A percentile compares a stretch with the other conserved stretches of the same genome.
These are phyloP conservation scores for Pavo muticus DNA, from an alignment of 2,113 vertebrate genomes.

Conservation along the genomic window DNA sequence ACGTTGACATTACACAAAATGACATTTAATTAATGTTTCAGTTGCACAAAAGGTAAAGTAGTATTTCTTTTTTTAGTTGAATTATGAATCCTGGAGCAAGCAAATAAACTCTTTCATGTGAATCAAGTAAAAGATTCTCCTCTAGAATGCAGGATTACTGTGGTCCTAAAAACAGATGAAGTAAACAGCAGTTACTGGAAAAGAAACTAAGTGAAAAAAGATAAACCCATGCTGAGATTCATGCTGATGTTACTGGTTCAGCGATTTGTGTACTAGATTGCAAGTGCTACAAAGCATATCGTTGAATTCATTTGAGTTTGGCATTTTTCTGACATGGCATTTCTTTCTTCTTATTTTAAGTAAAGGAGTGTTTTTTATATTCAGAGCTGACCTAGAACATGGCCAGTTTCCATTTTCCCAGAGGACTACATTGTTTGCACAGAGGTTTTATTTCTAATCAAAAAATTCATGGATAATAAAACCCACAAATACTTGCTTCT, in stretches of 20 bases:
- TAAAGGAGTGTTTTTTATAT: neutral
- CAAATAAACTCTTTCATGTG: neutral
- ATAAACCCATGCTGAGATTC: slow-evolving; percentile 2
- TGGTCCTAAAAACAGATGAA: neutral
- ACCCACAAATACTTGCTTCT: neutral
- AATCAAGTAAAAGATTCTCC: neutral
- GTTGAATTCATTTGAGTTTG: neutral
- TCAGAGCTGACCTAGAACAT: neutral
- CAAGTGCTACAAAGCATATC: neutral
- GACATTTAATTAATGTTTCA: neutral
- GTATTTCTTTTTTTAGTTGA: neutral
- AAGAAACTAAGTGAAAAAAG: neutral
- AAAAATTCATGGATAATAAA: neutral
- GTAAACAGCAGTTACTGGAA: neutral
- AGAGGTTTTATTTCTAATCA: neutral
- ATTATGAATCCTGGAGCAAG: neutral
- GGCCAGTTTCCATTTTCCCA: neutral
- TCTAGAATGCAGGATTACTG: neutral
- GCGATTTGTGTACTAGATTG: neutral
- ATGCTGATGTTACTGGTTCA: neutral
- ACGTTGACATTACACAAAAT: neutral
- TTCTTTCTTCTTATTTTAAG: neutral
- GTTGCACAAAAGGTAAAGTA: neutral
- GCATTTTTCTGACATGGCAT: neutral
- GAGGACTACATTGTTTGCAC: neutral